Percentiles rank a stretch among this genome's conserved stretches.
Evolutionary conservation across 2,113 vertebrate genomes (phyloP).

Genomic region (Ameiurus melas): DNA sequence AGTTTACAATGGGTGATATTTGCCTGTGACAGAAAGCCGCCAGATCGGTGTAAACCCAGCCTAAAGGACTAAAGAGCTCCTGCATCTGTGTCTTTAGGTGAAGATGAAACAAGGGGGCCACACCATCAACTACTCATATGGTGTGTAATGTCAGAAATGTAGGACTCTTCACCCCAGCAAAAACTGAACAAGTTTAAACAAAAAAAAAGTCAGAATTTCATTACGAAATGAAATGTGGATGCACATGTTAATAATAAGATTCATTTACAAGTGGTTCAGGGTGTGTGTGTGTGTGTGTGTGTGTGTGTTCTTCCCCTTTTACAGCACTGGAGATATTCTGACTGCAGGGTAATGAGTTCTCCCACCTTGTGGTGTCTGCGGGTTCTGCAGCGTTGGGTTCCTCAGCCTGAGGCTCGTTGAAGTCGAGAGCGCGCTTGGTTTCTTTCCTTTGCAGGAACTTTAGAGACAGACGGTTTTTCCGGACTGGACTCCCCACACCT

Average conservation of each 20-base stretch:
- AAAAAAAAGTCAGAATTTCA: background rate
- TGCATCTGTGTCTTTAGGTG: background rate
- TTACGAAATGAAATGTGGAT: background rate
- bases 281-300: too few species aligned
- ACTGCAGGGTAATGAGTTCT: background rate
- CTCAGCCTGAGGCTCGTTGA: conserved; percentile 81
- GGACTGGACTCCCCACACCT: conserved; percentile 79
- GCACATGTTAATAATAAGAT: background rate
- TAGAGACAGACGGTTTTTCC: conserved; percentile 86
- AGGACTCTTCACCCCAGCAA: too few species aligned
- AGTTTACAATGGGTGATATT: background rate
- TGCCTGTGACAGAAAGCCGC: too few species aligned
- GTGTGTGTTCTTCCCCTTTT: background rate
- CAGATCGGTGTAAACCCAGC: too few species aligned
- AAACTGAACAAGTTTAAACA: too few species aligned
- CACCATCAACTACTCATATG: too few species aligned
- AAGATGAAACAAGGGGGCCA: too few species aligned
- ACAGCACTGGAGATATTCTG: background rate
- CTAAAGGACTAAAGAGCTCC: background rate
- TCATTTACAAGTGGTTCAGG: background rate
- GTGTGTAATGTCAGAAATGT: background rate
- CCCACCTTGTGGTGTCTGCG: conserved; percentile 76
- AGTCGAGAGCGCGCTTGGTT: conserved; percentile 89
- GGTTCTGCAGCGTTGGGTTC: conserved; percentile 73
- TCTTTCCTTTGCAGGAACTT: conserved; percentile 97